Evolutionary conservation across 2,113 vertebrate genomes (phyloP).

Genomic region (Elephas maximus): DNA sequence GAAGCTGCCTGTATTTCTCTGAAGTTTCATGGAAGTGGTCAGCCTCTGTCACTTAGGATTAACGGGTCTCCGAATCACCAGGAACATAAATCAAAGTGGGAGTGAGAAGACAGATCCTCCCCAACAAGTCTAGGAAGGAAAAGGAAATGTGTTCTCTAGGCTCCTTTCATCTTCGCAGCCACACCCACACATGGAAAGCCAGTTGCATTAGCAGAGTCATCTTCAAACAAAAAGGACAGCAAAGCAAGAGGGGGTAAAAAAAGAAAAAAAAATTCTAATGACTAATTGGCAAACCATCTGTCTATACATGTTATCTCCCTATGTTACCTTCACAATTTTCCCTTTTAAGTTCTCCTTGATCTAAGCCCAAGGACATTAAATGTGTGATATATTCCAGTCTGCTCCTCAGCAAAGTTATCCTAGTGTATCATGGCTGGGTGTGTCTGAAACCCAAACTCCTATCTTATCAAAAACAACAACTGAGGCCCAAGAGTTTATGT

Average conservation of each 20-base stretch:
- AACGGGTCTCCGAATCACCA: conserved; percentile 62
- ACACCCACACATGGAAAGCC: conserved; percentile 49
- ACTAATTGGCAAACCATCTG: conserved; percentile 82
- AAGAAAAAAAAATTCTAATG: conserved; percentile 33
- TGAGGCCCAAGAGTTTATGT: not conserved
- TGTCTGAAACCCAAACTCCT: not conserved
- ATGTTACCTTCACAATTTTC: conserved; percentile 69
- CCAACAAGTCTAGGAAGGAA: not conserved
- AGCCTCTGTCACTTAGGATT: conserved; percentile 68
- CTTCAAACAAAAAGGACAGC: conserved; percentile 81
- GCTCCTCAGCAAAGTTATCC: conserved; percentile 1
- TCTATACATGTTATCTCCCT: conserved; percentile 75
- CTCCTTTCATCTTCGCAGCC: conserved; percentile 74
- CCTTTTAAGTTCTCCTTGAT: conserved; percentile 81
- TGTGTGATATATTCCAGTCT: conserved; percentile 59
- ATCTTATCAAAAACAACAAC: not conserved
- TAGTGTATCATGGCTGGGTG: not conserved
- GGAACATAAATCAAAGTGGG: conserved; percentile 64
- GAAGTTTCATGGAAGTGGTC: conserved; percentile 66
- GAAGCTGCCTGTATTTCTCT: not conserved
- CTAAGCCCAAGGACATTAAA: conserved; percentile 74
- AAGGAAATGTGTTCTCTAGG: not conserved
- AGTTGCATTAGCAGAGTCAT: conserved; percentile 31
- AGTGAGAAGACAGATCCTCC: conserved; percentile 59
- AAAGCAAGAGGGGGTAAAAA: not conserved